phyloP scores from a whole-genome alignment of 2,797 vertebrate genomes.

The Pogoniulus pusillus region DNA sequence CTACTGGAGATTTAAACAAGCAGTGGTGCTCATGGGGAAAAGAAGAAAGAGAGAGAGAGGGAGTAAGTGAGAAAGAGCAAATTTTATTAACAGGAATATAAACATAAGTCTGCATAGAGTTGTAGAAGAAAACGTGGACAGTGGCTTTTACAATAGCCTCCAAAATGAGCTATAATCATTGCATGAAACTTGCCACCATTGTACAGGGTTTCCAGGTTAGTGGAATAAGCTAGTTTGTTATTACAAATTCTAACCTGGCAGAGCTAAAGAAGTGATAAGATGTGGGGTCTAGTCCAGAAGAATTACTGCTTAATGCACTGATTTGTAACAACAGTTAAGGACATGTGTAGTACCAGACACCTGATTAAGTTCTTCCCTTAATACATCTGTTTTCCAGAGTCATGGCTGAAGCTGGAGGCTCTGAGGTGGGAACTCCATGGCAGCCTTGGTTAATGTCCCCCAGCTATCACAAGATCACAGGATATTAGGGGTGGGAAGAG shows the following conservation, averaged over 20 bases:
- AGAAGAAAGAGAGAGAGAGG: not conserved
- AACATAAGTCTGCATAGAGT: not conserved
- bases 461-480: not conserved
- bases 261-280: not conserved
- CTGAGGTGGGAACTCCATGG: not conserved
- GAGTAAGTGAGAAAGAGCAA: rapidly evolving
- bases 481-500: too few relatives aligned
- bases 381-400: not conserved
- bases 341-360: not conserved
- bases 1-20: not conserved
- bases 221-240: not conserved
- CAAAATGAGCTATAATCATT: not conserved
- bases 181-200: not conserved
- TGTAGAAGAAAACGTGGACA: not conserved
- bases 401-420: not conserved
- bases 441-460: not conserved
- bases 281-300: not conserved
- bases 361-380: not conserved
- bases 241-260: not conserved
- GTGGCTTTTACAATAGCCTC: not conserved
- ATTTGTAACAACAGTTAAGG: not conserved
- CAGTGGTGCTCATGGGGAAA: rapidly evolving
- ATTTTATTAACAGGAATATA: not conserved
- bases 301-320: not conserved
- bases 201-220: not conserved